These are phyloP conservation scores for Hemistola chrysoprasaria DNA, from an alignment of 2,888 invertebrate species.

Conservation along the genomic window DNA sequence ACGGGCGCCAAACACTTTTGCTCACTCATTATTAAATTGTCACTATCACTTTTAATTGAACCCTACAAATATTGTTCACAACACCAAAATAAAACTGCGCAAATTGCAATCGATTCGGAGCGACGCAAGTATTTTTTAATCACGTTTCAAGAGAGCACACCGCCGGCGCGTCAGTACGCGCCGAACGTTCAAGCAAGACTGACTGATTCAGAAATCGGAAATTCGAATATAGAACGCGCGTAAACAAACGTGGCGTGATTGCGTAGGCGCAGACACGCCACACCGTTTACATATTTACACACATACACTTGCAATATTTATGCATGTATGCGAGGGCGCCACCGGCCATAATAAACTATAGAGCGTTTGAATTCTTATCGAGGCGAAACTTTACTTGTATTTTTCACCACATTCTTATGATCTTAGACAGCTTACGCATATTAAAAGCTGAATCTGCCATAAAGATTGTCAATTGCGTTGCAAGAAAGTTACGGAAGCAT, in stretches of 20 bases:
- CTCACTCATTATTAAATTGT: slow-evolving; percentile 39
- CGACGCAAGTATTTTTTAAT: slow-evolving; percentile 22
- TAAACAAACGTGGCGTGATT: slow-evolving; percentile 40
- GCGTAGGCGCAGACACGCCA: slow-evolving; percentile 34
- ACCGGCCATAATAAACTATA: too few relatives aligned
- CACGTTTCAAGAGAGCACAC: slow-evolving; percentile 16
- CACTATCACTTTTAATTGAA: slow-evolving; percentile 25
- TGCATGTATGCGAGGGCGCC: too few relatives aligned
- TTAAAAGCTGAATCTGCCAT: too few relatives aligned
- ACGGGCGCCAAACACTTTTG: slow-evolving; percentile 42
- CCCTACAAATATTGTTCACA: slow-evolving; percentile 22
- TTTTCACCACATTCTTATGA: too few relatives aligned
- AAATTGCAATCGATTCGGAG: slow-evolving; percentile 24
- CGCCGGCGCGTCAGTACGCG: slow-evolving; percentile 44
- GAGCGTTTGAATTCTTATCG: slow-evolving; percentile 3
- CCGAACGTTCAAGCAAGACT: slow-evolving; percentile 50
- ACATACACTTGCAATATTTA: too few relatives aligned
- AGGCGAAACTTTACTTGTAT: too few relatives aligned
- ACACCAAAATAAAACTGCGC: slow-evolving; percentile 25
- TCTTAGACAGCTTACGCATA: too few relatives aligned
- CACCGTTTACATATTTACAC: slow-evolving; percentile 24
- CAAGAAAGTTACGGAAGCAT: not conserved
- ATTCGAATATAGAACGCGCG: slow-evolving; percentile 52
- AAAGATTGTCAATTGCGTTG: not conserved
- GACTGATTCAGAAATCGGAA: slow-evolving; percentile 26